Base-by-base conservation (phyloP, 2,797 vertebrate genomes). In the Rhinatrema bivittatum region DNA sequence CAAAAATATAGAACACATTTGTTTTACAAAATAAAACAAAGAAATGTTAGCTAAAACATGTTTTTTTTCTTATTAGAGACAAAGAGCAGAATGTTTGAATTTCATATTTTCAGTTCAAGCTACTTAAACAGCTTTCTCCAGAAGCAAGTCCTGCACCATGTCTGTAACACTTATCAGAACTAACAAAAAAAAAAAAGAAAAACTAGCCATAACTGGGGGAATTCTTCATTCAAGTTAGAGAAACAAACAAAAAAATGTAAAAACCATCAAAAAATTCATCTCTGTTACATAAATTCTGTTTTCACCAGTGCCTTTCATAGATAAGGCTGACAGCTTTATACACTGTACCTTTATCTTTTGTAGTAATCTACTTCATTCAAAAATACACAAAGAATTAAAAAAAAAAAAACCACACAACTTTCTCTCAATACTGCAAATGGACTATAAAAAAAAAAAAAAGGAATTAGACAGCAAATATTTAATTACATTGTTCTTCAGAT, bases 1-100 rank as follows among this genome's bases (percentile, higher is more conserved):
- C 70, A 85, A 72, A 71, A 79, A 81, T 72, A 78, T 65, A 82
- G 72, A 76, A 74, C 57, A 6, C 35, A 55, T 78, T 78, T 79
- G 50, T 62, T 72, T 72, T 73, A 70, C 50, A 77, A 80, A 76
- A 76, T 78, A 79, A 76, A 76, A 47, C 56, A 71, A 73, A 56
- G 42, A 64, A 57, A 60, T 65, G 69, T 55, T 32, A 59, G 56
- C 61, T 65, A 65, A 62, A 64, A 39, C 45, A 35, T 46, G 63
- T 63, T 15, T 10, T 22, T 34, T 42, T 61, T 70, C 60, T 56
- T 60, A 70, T 78, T 71, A 76, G 51, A 66, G 64, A 82, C 57
- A 74, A 50, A 66, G 67, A 70, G 47, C 60, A 65, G 64, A 56
- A 56, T 67, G 57, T 73, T 68, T 76, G 70, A 59, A 78, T 79